phyloP scores from a whole-genome alignment of 2,797 vertebrate species.

The Gephyroberyx darwinii region DNA sequence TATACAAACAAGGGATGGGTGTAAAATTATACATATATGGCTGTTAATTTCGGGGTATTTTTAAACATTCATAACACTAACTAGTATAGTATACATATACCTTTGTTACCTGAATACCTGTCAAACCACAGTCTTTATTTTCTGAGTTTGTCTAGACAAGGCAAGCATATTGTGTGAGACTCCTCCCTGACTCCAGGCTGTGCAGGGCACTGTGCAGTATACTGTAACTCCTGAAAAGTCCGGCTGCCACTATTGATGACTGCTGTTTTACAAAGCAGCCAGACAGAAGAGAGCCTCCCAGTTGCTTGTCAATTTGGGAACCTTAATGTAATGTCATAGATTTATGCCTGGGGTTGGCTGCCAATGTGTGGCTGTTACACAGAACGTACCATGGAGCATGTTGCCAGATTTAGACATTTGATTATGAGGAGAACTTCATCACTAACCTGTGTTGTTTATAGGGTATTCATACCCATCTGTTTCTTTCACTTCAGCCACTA shows the following conservation, averaged over 20 bases:
- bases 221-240: slow-evolving; percentile 62
- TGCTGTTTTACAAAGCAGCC: slow-evolving; percentile 61
- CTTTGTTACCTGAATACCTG: slow-evolving; percentile 23
- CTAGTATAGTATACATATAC: slow-evolving; percentile 14
- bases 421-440: neutral
- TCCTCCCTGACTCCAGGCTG: slow-evolving; percentile 65
- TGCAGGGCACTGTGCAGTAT: slow-evolving; percentile 41
- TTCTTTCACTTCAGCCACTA: neutral
- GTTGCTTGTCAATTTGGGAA: slow-evolving; percentile 62
- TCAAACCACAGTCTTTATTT: slow-evolving; percentile 34
- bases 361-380: slow-evolving; percentile 40
- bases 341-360: slow-evolving; percentile 68
- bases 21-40: neutral
- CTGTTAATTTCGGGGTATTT: neutral
- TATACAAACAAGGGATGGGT: neutral
- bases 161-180: slow-evolving; percentile 34
- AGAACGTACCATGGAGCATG: slow-evolving; percentile 29
- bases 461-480: neutral
- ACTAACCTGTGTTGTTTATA: neutral
- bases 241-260: slow-evolving; percentile 67
- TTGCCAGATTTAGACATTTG: slow-evolving; percentile 36
- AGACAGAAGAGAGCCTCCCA: slow-evolving; percentile 59
- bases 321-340: slow-evolving; percentile 72
- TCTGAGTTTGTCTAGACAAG: slow-evolving; percentile 53
- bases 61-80: slow-evolving; percentile 8